A percentile compares a stretch with the other conserved stretches of the same genome.
Evolutionary conservation across 2,113 vertebrate genomes (phyloP).

Genomic region (Nibea coibor): DNA sequence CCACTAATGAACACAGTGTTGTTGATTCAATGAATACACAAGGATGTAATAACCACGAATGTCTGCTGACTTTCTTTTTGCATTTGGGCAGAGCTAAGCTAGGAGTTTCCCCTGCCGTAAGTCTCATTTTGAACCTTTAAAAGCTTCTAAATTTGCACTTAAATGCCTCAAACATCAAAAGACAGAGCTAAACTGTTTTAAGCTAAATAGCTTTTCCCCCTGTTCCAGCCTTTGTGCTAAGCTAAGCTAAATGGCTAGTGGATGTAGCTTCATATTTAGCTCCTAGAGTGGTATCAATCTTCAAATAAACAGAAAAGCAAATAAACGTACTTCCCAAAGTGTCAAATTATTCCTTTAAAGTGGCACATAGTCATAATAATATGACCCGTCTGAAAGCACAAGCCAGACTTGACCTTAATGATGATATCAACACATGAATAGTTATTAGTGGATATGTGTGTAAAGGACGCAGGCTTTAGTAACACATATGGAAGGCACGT

Average conservation of each 20-base stretch:
- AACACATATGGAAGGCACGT: slow-evolving; percentile 67
- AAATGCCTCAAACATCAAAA: not conserved
- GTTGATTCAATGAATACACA: not conserved
- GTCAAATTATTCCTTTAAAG: not conserved
- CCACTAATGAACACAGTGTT: not conserved
- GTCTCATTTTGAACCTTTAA: not conserved
- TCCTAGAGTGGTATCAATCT: slow-evolving; percentile 4
- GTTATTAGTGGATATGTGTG: not conserved
- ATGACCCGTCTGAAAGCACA: not conserved
- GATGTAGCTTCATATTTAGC: slow-evolving; percentile 5
- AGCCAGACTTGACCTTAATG: slow-evolving; percentile 1
- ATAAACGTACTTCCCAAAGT: not conserved
- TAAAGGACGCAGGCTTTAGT: slow-evolving; percentile 22
- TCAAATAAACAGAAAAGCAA: not conserved
- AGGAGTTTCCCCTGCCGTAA: not conserved
- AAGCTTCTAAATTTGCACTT: not conserved
- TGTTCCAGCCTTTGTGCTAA: not conserved
- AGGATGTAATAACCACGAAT: not conserved
- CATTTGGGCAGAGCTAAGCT: not conserved
- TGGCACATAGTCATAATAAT: not conserved
- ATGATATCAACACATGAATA: not conserved
- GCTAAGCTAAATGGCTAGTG: not conserved
- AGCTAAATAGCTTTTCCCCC: not conserved
- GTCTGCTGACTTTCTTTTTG: not conserved
- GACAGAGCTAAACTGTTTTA: not conserved